A percentile compares a stretch with the other conserved stretches of the same genome.
Conservation (phyloP, 2,113 vertebrate species). For the Athene cunicularia region DNA sequence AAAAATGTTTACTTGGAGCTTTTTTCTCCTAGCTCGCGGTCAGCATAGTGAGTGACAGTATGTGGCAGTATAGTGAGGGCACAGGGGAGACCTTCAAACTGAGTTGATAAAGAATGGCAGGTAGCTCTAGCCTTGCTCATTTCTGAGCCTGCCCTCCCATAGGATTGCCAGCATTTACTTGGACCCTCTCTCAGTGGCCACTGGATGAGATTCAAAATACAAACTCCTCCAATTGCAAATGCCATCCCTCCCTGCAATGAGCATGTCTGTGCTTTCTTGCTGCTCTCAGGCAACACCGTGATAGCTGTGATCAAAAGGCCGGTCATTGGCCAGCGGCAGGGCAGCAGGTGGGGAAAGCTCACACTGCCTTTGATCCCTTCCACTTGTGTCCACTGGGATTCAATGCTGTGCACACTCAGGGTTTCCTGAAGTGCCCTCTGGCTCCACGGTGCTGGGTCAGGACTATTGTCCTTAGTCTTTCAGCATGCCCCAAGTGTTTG, state of each 20-base stretch:
- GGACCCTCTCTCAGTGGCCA: neutral
- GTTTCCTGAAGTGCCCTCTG: neutral
- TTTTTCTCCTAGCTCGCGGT: neutral
- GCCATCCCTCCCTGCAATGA: neutral
- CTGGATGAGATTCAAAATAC: neutral
- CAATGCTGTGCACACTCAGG: rapidly evolving
- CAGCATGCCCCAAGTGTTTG: neutral
- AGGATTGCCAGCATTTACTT: neutral
- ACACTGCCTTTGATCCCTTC: neutral
- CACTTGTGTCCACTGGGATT: neutral
- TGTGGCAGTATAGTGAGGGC: neutral
- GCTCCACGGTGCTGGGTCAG: neutral
- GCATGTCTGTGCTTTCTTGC: neutral
- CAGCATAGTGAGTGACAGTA: neutral
- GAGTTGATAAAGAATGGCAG: neutral
- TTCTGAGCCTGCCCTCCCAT: neutral
- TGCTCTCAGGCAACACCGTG: neutral
- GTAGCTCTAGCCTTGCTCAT: neutral
- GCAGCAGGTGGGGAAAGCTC: neutral
- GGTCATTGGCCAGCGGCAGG: neutral
- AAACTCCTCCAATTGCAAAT: neutral
- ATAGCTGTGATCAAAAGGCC: rapidly evolving
- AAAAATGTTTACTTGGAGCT: neutral
- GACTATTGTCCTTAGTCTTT: neutral
- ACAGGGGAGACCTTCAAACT: neutral